Conservation (phyloP, 37 sponge, comb jelly and placozoan species). For the Petrosia ficiformis region DNA sequence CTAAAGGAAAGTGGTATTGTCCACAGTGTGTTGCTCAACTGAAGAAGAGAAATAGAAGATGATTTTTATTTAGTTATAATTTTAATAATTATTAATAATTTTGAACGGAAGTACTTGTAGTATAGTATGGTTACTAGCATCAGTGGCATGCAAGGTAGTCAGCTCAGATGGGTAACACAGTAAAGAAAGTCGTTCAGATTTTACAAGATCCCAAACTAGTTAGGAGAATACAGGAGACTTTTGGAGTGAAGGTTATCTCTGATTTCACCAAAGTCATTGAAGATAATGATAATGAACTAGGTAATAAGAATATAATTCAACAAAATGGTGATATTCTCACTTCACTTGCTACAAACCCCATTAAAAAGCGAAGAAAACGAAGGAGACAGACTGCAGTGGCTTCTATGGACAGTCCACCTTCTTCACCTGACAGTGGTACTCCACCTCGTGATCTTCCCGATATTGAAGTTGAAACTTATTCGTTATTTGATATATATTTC, state of each 20-base stretch:
- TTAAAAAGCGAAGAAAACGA: not conserved
- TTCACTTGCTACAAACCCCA: not conserved
- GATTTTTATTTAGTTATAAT: not conserved
- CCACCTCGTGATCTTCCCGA: not conserved
- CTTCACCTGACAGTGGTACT: not conserved
- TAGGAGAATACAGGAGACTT: conserved; percentile 44
- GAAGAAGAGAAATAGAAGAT: conserved; percentile 58
- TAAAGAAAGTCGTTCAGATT: not conserved
- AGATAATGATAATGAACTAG: not conserved
- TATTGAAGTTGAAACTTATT: conserved; percentile 41
- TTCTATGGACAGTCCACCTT: conserved; percentile 5
- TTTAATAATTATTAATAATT: not conserved
- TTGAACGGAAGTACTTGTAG: no score
- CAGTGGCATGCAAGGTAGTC: no score
- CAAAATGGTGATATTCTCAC: not conserved
- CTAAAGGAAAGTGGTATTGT: conserved; percentile 99
- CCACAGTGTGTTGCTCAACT: conserved; percentile 75
- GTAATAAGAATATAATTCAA: not conserved
- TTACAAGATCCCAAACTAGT: conserved; percentile 61
- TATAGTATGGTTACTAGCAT: no score
- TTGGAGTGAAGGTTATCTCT: conserved; percentile 25
- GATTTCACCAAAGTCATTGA: not conserved
- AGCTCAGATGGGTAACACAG: not conserved
- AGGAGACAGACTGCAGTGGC: not conserved
- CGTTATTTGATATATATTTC: conserved; percentile 79